Evolutionary conservation across 2,888 invertebrate genomes (phyloP).

Genomic region (Ceramica pisi): DNA sequence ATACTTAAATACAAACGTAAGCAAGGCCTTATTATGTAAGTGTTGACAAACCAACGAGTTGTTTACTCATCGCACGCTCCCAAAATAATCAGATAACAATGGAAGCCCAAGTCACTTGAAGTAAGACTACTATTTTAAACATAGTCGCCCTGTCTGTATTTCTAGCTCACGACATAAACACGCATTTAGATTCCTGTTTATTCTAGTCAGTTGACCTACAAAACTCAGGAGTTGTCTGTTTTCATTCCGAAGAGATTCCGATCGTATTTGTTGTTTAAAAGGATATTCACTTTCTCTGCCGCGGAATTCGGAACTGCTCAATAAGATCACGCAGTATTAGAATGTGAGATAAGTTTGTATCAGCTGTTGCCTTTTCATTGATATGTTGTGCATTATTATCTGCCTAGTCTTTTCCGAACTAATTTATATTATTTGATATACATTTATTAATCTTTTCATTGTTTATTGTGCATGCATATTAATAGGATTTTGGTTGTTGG

Average conservation of each 20-base stretch:
- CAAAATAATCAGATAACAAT: constrained; percentile 53
- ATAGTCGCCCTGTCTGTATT: constrained; percentile 57
- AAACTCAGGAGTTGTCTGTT: constrained; percentile 62
- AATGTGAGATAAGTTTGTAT: constrained; percentile 10
- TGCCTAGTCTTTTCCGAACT: no score
- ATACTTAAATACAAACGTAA: constrained; percentile 16
- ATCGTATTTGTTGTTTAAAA: constrained; percentile 41
- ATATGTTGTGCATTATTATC: constrained; percentile 2
- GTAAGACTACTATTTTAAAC: constrained; percentile 61
- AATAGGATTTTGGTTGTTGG: neutral
- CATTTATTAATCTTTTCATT: neutral
- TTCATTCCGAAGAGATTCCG: constrained; percentile 58
- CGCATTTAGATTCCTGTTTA: constrained; percentile 64
- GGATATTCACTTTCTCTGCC: constrained; percentile 48
- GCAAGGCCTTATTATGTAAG: constrained; percentile 48
- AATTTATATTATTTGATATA: neutral
- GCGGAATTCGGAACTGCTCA: constrained; percentile 37
- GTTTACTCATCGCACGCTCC: constrained; percentile 39
- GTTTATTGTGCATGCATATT: neutral
- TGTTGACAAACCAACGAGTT: constrained; percentile 38
- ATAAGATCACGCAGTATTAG: constrained; percentile 11
- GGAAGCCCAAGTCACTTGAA: constrained; percentile 37
- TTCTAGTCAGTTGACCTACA: constrained; percentile 64
- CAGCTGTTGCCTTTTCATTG: constrained; percentile 2
- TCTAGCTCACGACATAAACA: constrained; percentile 63